These are phyloP conservation scores for Onchidella celtica DNA, from an alignment of 2,888 invertebrate genomes.

Conservation along the genomic window DNA sequence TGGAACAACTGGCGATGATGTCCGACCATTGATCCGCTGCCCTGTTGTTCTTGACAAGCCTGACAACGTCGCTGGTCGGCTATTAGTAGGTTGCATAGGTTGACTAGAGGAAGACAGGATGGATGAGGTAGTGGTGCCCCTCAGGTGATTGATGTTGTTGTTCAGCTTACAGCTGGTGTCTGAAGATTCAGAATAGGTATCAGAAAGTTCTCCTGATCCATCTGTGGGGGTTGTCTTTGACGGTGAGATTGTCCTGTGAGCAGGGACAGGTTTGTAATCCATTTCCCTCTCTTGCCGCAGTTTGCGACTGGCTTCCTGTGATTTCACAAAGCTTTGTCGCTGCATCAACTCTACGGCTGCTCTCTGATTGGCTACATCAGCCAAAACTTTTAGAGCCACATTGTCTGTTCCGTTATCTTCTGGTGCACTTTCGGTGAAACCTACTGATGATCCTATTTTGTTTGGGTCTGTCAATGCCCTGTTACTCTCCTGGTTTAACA, in stretches of 20 bases:
- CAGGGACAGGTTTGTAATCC: background rate
- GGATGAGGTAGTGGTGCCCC: background rate
- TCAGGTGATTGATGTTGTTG: background rate
- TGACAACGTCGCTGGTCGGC: background rate
- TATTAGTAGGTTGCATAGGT: background rate
- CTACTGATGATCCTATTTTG: background rate
- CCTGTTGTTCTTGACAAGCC: background rate
- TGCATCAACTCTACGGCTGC: slow-evolving; percentile 70
- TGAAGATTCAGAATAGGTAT: background rate
- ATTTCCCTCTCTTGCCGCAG: slow-evolving; percentile 40
- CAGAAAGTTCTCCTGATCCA: background rate
- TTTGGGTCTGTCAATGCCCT: too few species aligned
- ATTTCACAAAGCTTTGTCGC: slow-evolving; percentile 62
- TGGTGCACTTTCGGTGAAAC: background rate
- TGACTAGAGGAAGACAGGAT: background rate
- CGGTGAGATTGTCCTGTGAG: background rate
- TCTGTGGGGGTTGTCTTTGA: background rate
- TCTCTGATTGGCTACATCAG: slow-evolving; percentile 69
- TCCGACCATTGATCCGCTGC: background rate
- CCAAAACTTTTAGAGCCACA: slow-evolving; percentile 71
- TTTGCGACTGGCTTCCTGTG: slow-evolving; percentile 59
- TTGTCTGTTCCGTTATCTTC: slow-evolving; percentile 52
- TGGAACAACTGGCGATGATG: background rate
- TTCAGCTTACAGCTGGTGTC: background rate
- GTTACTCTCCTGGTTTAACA: slow-evolving; percentile 28